Percentiles rank a stretch among this genome's conserved stretches.
phyloP scores from a whole-genome alignment of 1,140 invertebrate genomes.

The Popillia japonica region DNA sequence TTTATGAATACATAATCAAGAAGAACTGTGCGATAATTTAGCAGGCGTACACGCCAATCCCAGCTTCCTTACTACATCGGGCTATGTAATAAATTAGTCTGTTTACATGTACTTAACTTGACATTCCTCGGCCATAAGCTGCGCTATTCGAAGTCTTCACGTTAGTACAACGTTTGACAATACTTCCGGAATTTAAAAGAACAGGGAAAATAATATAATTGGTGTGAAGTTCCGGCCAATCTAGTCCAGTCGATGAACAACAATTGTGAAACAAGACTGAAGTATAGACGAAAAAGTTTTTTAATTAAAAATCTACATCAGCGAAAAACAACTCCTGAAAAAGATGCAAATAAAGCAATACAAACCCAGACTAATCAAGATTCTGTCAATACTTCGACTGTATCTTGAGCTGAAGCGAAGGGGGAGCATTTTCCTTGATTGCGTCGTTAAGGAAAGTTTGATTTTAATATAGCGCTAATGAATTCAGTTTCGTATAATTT shows the following conservation, averaged over 20 bases:
- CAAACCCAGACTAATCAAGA: neutral
- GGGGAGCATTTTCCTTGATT: too few species aligned
- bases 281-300: neutral
- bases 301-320: neutral
- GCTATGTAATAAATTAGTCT: neutral
- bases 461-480: neutral
- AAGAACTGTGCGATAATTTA: neutral
- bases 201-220: neutral
- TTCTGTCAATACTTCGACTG: neutral
- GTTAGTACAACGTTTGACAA: neutral
- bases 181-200: neutral
- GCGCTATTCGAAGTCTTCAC: neutral
- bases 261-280: neutral
- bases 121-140: neutral
- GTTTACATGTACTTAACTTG: neutral
- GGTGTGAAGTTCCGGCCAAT: neutral
- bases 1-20: neutral
- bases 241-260: neutral
- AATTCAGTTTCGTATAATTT: neutral
- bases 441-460: neutral
- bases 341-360: neutral
- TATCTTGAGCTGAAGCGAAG: too few species aligned
- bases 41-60: neutral
- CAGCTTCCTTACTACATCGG: too few species aligned
- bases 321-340: neutral